Evolutionary conservation across 2,888 invertebrate species (phyloP).

Genomic region (Drosophila recens): DNA sequence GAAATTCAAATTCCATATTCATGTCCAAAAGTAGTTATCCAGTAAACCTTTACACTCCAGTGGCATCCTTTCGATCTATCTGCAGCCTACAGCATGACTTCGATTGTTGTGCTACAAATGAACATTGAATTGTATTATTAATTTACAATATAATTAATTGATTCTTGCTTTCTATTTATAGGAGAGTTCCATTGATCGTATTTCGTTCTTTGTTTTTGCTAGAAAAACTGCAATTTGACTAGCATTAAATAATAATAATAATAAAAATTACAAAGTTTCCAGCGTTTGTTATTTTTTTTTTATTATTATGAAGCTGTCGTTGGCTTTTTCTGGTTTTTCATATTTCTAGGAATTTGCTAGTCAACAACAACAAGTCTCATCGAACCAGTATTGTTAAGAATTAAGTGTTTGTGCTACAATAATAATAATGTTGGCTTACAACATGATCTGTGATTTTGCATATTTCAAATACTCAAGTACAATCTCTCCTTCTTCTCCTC

Average conservation of each 20-base stretch:
- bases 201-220: slow-evolving; percentile 13
- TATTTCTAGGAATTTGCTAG: slow-evolving; percentile 36
- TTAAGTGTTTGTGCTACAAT: slow-evolving; percentile 1
- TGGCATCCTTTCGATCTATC: slow-evolving; percentile 69
- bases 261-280: slow-evolving; percentile 4
- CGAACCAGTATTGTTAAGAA: slow-evolving; percentile 2
- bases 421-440: slow-evolving; percentile 7
- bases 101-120: slow-evolving; percentile 35
- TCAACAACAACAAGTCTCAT: slow-evolving; percentile 39
- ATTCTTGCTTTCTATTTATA: slow-evolving; percentile 13
- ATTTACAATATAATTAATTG: slow-evolving; percentile 8
- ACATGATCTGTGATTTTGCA: slow-evolving; percentile 14
- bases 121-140: neutral
- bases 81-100: slow-evolving; percentile 52
- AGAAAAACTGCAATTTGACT: slow-evolving; percentile 40
- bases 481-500: neutral
- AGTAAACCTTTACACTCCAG: slow-evolving; percentile 56
- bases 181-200: neutral
- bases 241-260: slow-evolving; percentile 1
- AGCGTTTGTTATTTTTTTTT: slow-evolving; percentile 4
- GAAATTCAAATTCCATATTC: slow-evolving; percentile 85
- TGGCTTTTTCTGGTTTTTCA: slow-evolving; percentile 29
- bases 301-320: slow-evolving; percentile 5
- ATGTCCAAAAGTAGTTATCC: slow-evolving; percentile 64
- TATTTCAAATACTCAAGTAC: slow-evolving; percentile 20